Percentiles rank a stretch among this genome's conserved stretches.
Conservation (phyloP, 1,140 invertebrate genomes). For the Chlorops oryzae region DNA sequence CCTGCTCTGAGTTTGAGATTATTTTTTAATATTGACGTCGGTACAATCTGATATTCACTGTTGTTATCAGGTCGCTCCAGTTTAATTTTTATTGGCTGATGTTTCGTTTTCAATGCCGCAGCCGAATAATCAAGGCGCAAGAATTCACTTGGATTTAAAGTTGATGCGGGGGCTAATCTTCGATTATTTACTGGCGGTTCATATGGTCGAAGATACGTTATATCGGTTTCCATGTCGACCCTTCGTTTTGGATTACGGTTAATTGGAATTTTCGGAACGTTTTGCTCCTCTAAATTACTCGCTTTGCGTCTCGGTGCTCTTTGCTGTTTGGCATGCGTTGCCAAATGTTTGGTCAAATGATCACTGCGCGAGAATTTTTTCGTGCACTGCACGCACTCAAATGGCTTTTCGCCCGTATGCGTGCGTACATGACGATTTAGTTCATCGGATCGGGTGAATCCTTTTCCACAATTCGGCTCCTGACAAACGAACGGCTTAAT, state of each 20-base stretch:
- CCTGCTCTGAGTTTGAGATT: too few species aligned
- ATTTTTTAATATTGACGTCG: too few species aligned
- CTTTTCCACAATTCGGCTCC: slow-evolving; percentile 55
- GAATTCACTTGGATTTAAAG: slow-evolving; percentile 12
- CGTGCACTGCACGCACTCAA: slow-evolving; percentile 64
- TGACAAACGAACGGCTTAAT: slow-evolving; percentile 55
- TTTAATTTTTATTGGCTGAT: slow-evolving; percentile 36
- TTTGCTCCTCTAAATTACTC: slow-evolving; percentile 19
- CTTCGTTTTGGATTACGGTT: slow-evolving; percentile 13
- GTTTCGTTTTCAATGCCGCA: too few species aligned
- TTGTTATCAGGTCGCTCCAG: slow-evolving; percentile 38
- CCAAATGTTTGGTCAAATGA: slow-evolving; percentile 71
- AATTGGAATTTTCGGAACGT: slow-evolving; percentile 1
- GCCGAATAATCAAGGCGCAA: too few species aligned
- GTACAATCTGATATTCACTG: slow-evolving; percentile 35
- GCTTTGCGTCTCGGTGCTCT: slow-evolving; percentile 23
- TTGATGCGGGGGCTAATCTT: slow-evolving; percentile 13
- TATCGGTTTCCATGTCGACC: too few species aligned
- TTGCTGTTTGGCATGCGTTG: slow-evolving; percentile 31
- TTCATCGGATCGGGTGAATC: slow-evolving; percentile 45
- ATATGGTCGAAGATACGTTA: too few species aligned
- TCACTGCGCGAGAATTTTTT: slow-evolving; percentile 80
- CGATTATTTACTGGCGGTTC: too few species aligned
- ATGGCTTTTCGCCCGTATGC: slow-evolving; percentile 72
- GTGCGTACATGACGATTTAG: slow-evolving; percentile 53